Conservation (phyloP, 2,888 invertebrate species). For the Lasioglossum morio region DNA sequence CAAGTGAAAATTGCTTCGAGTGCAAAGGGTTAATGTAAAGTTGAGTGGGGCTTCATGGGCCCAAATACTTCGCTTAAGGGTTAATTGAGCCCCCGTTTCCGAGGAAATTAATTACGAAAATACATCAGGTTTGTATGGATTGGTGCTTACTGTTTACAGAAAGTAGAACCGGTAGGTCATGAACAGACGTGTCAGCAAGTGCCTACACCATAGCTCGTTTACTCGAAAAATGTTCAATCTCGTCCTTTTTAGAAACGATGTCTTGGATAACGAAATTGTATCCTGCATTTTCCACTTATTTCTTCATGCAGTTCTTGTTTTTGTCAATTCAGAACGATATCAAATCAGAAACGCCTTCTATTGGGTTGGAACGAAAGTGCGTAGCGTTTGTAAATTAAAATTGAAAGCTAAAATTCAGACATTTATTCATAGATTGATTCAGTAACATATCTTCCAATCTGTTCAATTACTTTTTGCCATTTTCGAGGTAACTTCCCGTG, state of each 20-base stretch:
- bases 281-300: neutral
- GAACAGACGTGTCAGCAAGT: neutral
- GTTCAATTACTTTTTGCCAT: no score
- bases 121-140: neutral
- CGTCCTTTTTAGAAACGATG: neutral
- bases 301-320: neutral
- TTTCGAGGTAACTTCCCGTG: no score
- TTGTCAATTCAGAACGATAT: neutral
- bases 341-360: neutral
- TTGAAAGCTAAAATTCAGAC: no score
- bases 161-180: neutral
- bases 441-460: no score
- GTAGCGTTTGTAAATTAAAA: no score
- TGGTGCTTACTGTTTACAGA: neutral
- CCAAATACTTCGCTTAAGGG: neutral
- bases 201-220: neutral
- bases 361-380: no score
- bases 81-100: neutral
- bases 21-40: no score
- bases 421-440: no score
- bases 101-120: neutral
- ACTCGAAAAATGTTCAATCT: neutral
- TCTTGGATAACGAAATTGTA: neutral
- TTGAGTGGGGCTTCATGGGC: no score
- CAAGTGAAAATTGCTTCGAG: no score